Base-by-base conservation (phyloP, 2,888 invertebrate genomes). In the Amiota minor region DNA sequence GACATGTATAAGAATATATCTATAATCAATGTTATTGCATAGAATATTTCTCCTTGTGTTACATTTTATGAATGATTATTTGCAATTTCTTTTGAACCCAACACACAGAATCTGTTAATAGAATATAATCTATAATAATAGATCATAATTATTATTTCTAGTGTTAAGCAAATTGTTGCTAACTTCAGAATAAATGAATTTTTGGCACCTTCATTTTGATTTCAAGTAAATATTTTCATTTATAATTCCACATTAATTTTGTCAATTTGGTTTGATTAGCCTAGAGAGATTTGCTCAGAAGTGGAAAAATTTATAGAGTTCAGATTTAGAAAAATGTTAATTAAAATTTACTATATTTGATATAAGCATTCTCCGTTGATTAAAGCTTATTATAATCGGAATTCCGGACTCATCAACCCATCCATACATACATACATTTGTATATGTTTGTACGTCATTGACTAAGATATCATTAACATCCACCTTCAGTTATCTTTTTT, bases 221-320 rank as follows among this genome's bases (percentile, higher is more conserved):
- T 20, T 47, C 3, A 18, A 18, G 47, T 47, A 46, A 65, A 65
- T 65, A 65, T 65, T n/a, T 65, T 16, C 12, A 12, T 49, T 65
- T 16, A 47, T 20, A 6, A 65, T 20, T 11, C 20, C 47, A 65
- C 16, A 18, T n/a, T n/a, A n/a, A n/a, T 35, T 35, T 49, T 65
- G 47, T 65, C 20, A 65, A 65, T 47, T 65, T 46, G 18, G 20
- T 59, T 59, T 59, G 46, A 46, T 46, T 45, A 65, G 65, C n/a
- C 18, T 11, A n/a, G 12, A 59, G 18, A n/a, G 12, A 59, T 20
- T n/a, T 11, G 20, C 35, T 10, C 9, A 16, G 20, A 35, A 20
- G 72, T 74, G 86, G 86, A 85, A 81, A 81, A 85, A 61, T 35
- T 74, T 82, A 82, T 76, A 74, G 45, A 23, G 64, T 72, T 61